These are phyloP conservation scores for Fulmarus glacialis DNA, from an alignment of 2,113 vertebrate genomes.

Conservation along the genomic window DNA sequence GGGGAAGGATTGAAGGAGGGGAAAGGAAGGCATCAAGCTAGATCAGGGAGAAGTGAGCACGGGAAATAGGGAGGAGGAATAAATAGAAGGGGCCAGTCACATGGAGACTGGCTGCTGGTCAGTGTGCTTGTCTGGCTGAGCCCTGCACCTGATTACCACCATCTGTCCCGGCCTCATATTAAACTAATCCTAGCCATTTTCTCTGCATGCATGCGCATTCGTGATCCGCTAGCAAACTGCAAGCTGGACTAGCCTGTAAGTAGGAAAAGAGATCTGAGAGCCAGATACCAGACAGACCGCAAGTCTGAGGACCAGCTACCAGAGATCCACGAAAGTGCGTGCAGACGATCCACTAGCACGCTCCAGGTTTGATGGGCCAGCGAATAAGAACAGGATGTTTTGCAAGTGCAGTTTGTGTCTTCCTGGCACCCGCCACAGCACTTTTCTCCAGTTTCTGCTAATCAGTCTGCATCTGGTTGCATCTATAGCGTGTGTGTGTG, in stretches of 20 bases:
- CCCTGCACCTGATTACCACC: background rate
- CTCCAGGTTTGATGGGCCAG: background rate
- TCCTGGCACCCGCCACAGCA: background rate
- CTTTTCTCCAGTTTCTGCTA: background rate
- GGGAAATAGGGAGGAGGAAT: background rate
- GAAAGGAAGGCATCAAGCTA: background rate
- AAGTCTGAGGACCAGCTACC: background rate
- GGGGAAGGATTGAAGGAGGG: background rate
- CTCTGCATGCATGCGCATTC: accelerated
- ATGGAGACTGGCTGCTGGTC: background rate
- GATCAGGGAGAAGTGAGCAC: background rate
- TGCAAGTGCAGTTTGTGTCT: accelerated
- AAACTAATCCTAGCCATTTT: background rate
- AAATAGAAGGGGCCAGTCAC: background rate
- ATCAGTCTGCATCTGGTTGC: accelerated
- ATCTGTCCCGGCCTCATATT: background rate
- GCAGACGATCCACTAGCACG: accelerated
- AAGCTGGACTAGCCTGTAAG: background rate
- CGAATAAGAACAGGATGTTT: background rate
- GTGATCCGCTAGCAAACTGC: background rate
- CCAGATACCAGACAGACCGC: background rate
- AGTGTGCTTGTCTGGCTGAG: background rate
- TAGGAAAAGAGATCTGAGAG: background rate
- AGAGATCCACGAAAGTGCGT: accelerated
- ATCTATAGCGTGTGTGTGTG: accelerated